These are phyloP conservation scores for Podiceps cristatus DNA, from an alignment of 2,113 vertebrate genomes.

Conservation along the genomic window DNA sequence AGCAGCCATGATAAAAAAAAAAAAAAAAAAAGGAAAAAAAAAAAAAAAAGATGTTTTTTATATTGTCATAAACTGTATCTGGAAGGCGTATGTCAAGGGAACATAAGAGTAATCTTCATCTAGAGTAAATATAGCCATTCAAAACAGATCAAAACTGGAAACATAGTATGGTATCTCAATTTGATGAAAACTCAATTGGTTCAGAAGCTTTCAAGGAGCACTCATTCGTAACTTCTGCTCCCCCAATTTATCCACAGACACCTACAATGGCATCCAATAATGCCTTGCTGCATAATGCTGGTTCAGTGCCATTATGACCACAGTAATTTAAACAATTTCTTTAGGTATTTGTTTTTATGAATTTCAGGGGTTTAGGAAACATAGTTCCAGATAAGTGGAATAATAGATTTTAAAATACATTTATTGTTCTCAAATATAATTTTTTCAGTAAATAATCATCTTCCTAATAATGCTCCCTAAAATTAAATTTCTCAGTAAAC, in stretches of 20 bases:
- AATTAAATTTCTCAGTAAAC: conserved; percentile 21
- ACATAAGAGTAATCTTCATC: conserved; percentile 64
- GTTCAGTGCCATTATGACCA: not conserved
- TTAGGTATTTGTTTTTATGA: not conserved
- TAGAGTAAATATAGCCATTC: conserved; percentile 62
- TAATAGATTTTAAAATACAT: not conserved
- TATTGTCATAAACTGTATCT: conserved; percentile 58
- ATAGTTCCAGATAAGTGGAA: not conserved
- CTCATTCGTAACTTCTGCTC: conserved; percentile 4
- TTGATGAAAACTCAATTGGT: conserved; percentile 52
- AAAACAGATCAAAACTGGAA: conserved; percentile 46
- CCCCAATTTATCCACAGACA: not conserved
- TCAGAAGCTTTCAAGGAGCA: conserved; percentile 31
- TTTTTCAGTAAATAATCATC: not conserved
- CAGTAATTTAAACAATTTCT: not conserved
- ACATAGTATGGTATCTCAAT: conserved; percentile 45
- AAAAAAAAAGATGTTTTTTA: not conserved
- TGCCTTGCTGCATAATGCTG: not conserved
- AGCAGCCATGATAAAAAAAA: conserved; percentile 1
- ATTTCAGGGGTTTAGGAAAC: conserved; percentile 15
- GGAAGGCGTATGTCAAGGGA: conserved; percentile 62
- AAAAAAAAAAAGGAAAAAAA: not conserved
- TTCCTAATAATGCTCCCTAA: not conserved
- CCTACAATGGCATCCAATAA: not conserved
- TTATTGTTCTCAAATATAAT: not conserved